These are phyloP conservation scores for Entosphenus tridentatus DNA, from an alignment of 2,113 vertebrate species.

Conservation along the genomic window DNA sequence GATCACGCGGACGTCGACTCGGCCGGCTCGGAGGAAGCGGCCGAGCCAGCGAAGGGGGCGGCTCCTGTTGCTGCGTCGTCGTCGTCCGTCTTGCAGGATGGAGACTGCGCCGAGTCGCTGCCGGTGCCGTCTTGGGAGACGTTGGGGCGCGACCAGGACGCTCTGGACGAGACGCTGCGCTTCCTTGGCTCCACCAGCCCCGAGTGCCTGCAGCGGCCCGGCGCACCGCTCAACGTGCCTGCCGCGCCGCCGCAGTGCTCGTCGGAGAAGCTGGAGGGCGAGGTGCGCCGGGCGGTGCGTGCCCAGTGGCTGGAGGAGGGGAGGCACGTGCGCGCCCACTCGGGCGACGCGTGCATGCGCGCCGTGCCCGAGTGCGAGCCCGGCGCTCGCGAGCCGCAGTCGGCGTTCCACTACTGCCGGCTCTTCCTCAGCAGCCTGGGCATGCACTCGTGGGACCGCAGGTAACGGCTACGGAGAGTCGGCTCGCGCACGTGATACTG, in stretches of 20 bases:
- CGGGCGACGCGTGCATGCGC: conserved; percentile 63
- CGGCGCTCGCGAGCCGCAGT: conserved; percentile 35
- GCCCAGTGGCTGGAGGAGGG: conserved; percentile 74
- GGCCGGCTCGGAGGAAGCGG: not conserved
- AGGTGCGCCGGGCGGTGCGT: conserved; percentile 87
- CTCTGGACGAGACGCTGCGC: conserved; percentile 50
- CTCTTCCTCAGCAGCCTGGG: conserved; percentile 68
- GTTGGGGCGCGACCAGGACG: conserved; percentile 49
- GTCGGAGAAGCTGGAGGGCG: conserved; percentile 92
- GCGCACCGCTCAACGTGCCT: conserved; percentile 72
- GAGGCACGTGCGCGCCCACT: conserved; percentile 61
- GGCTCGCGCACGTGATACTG: no score
- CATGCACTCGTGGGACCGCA: conserved; percentile 96
- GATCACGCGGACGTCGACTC: not conserved
- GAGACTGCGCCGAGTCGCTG: not conserved
- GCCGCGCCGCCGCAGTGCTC: conserved; percentile 67
- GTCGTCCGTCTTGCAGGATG: not conserved
- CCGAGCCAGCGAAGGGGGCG: not conserved
- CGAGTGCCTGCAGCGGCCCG: conserved; percentile 71
- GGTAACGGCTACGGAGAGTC: conserved; percentile 23
- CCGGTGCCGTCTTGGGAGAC: conserved; percentile 65
- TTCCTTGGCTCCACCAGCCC: conserved; percentile 52
- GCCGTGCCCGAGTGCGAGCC: conserved; percentile 49
- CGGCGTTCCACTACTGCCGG: conserved; percentile 82
- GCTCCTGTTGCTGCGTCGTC: not conserved